Evolutionary conservation across 2,888 invertebrate genomes (phyloP).

Genomic region (Lottia scabra): DNA sequence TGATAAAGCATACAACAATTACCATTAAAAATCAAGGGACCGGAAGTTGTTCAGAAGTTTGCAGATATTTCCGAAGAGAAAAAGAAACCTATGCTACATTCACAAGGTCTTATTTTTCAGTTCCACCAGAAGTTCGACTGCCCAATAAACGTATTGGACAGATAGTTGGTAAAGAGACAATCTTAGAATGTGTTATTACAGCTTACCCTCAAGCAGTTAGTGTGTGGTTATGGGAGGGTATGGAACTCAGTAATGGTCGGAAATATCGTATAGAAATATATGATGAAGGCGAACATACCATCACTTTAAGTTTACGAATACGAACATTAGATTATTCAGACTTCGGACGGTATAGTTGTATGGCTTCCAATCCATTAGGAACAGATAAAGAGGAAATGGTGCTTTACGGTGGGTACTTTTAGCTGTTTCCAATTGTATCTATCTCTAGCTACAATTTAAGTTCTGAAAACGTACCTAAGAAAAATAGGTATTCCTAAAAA

Average conservation of each 20-base stretch:
- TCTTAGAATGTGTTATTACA: conserved; percentile 54
- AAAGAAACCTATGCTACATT: too few species aligned
- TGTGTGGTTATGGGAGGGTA: conserved; percentile 39
- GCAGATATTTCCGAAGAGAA: too few species aligned
- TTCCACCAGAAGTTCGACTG: conserved; percentile 52
- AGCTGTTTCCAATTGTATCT: background rate
- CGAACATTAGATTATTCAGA: conserved; percentile 40
- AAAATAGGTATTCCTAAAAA: too few species aligned
- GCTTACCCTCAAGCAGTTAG: conserved; percentile 52
- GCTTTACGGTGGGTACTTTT: conserved; percentile 41
- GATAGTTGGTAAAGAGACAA: conserved; percentile 50
- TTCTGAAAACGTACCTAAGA: too few species aligned
- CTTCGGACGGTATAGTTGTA: conserved; percentile 47
- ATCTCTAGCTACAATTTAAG: too few species aligned
- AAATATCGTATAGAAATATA: conserved; percentile 2
- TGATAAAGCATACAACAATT: too few species aligned
- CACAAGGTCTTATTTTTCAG: conserved; percentile 24
- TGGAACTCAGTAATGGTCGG: background rate
- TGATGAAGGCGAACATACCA: conserved; percentile 34
- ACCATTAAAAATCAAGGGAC: too few species aligned
- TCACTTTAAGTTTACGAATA: conserved; percentile 43
- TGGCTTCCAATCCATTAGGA: conserved; percentile 44
- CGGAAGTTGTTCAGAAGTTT: too few species aligned
- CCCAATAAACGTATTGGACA: conserved; percentile 53
- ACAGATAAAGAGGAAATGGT: conserved; percentile 40